Evolutionary conservation across 2,888 invertebrate species (phyloP), one percentile per base, ranked within the genome.

Genomic region (Spicauda simplicius): DNA sequence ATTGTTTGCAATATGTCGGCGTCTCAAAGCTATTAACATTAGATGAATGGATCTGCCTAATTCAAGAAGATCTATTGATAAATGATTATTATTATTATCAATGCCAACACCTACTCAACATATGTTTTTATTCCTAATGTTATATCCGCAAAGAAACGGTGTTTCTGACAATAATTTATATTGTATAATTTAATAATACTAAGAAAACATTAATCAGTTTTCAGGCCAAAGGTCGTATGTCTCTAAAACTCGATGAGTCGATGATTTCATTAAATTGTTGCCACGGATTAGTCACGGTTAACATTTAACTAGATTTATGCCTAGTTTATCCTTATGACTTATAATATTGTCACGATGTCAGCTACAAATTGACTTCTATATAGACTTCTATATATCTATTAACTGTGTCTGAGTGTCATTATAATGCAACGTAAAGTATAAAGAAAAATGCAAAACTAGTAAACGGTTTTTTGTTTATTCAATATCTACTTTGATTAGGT

Each of bases 41-140:
- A 20, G 41, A 11, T 62, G 54, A n/a, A 54, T 61, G 61, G 53
- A 63, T 64, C 56, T 64, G 33, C 56, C 33, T 55, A 56, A 64
- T 64, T 50, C 56, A 52, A 41, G 19, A 59, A 41, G 11, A 64
- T 64, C 25, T 25, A 25, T 25, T 25, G 25, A 25, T 25, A 25
- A 5, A 25, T 25, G 2, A 25, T 25, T n/a, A n/a, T 25, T 25
- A 25, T 53, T 53, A 58, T 65, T 54, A 65, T 65, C 58, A 65
- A 53, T 41, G 41, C 58, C 41, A 45, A 45, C 41, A 53, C 65
- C 53, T 41, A 65, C 53, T 57, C 57, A 37, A 19, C 20, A 33
- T 52, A 19, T 58, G 58, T 58, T 52, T 50, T 41, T 65, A 52
- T 18, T 45, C 25, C 12, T 52, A 53, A 54, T 54, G 54, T 20